Conservation (phyloP, 92 coral and sea anemone genomes). For the Pocillopora grandis region DNA sequence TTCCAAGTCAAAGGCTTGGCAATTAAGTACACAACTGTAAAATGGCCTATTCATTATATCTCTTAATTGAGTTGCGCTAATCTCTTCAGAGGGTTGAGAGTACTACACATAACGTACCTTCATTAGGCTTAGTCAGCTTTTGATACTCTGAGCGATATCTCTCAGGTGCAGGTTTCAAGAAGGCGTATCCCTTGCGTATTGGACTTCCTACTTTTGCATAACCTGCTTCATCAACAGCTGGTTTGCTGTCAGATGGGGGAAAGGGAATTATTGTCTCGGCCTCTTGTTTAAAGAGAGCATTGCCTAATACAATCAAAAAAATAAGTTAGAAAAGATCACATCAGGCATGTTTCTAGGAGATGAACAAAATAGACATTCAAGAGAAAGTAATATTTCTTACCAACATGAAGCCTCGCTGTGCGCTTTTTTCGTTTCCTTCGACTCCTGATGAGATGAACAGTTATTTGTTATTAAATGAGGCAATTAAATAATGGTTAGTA, state of each 20-base stretch:
- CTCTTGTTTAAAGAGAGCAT: not conserved
- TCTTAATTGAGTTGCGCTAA: too few relatives aligned
- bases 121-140: conserved; percentile 21
- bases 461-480: too few relatives aligned
- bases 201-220: conserved; percentile 34
- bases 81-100: too few relatives aligned
- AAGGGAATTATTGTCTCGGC: not conserved
- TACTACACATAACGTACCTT: not conserved
- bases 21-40: too few relatives aligned
- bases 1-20: too few relatives aligned
- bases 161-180: conserved; percentile 6
- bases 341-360: too few relatives aligned
- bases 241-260: not conserved
- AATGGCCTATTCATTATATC: too few relatives aligned
- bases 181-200: conserved; percentile 25
- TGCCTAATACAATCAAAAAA: not conserved
- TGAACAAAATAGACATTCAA: not conserved
- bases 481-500: too few relatives aligned
- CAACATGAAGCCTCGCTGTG: not conserved
- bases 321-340: not conserved
- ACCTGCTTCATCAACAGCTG: conserved; percentile 11
- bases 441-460: not conserved
- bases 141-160: conserved; percentile 21
- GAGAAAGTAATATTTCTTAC: not conserved
- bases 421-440: conserved; percentile 6